These are phyloP conservation scores for Etheostoma perlongum DNA, from an alignment of 2,797 vertebrate genomes.

Conservation along the genomic window DNA sequence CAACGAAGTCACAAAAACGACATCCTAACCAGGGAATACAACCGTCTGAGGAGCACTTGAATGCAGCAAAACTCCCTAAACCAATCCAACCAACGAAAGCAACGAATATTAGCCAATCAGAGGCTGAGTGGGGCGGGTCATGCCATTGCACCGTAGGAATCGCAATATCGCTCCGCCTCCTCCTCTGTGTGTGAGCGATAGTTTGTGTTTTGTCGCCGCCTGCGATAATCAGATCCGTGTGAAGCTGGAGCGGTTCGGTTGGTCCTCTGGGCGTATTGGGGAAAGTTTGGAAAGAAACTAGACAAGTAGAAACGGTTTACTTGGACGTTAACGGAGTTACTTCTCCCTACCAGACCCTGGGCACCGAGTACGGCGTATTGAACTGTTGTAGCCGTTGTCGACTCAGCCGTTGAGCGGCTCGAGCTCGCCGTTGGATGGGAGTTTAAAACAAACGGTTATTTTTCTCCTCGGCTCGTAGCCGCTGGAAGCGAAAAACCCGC, in stretches of 20 bases:
- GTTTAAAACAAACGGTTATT: neutral
- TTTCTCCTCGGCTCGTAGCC: neutral
- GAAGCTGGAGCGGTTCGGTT: slow-evolving; percentile 54
- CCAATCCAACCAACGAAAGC: too few relatives aligned
- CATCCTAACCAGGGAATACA: too few relatives aligned
- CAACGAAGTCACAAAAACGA: too few relatives aligned
- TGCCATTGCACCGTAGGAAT: too few relatives aligned
- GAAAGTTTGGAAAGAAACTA: slow-evolving; percentile 20
- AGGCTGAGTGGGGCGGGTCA: too few relatives aligned
- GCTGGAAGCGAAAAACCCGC: slow-evolving; percentile 43
- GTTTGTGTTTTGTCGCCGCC: neutral
- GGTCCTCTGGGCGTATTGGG: neutral
- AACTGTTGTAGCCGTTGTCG: too few relatives aligned
- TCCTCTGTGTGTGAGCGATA: neutral
- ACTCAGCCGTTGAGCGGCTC: neutral
- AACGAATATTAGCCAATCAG: too few relatives aligned
- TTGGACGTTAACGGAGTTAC: too few relatives aligned
- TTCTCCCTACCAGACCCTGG: neutral
- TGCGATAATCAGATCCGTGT: slow-evolving; percentile 69
- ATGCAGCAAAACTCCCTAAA: too few relatives aligned
- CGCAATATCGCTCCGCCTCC: neutral
- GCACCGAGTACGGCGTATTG: neutral
- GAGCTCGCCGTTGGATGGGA: slow-evolving; percentile 8
- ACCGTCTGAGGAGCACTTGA: too few relatives aligned
- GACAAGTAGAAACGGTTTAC: rapidly evolving